Evolutionary conservation across 2,113 vertebrate genomes (phyloP).

Genomic region (Corvus hawaiiensis): DNA sequence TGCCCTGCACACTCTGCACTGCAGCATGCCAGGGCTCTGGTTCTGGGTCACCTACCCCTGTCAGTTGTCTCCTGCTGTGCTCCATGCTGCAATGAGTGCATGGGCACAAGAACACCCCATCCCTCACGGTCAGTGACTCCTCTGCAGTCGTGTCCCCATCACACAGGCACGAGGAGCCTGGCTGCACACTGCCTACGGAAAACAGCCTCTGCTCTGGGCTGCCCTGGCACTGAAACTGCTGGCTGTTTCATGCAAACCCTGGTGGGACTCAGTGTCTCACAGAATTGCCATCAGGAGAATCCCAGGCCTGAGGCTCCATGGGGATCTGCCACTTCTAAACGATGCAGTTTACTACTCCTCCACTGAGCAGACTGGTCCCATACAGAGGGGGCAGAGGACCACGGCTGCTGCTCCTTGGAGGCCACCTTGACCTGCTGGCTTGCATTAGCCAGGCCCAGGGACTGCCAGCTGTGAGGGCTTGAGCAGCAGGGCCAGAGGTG

Average conservation of each 20-base stretch:
- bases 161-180: not conserved
- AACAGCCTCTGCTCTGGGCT: not conserved
- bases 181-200: not conserved
- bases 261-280: rapidly evolving
- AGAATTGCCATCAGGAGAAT: not conserved
- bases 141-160: rapidly evolving
- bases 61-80: not conserved
- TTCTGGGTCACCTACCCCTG: not conserved
- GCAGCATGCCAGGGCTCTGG: not conserved
- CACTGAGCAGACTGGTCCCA: not conserved
- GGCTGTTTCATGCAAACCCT: not conserved
- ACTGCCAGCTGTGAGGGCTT: not conserved
- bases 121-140: not conserved
- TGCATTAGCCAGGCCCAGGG: not conserved
- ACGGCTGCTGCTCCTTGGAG: not conserved
- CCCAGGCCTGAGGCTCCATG: not conserved
- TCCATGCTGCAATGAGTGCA: rapidly evolving
- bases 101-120: not conserved
- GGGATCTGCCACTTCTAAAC: not conserved
- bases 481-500: not conserved
- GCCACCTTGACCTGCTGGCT: not conserved
- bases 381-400: not conserved
- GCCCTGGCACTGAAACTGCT: not conserved
- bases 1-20: not conserved
- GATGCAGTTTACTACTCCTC: not conserved